Evolutionary conservation across 2,888 invertebrate species (phyloP).

Genomic region (Leucania comma): DNA sequence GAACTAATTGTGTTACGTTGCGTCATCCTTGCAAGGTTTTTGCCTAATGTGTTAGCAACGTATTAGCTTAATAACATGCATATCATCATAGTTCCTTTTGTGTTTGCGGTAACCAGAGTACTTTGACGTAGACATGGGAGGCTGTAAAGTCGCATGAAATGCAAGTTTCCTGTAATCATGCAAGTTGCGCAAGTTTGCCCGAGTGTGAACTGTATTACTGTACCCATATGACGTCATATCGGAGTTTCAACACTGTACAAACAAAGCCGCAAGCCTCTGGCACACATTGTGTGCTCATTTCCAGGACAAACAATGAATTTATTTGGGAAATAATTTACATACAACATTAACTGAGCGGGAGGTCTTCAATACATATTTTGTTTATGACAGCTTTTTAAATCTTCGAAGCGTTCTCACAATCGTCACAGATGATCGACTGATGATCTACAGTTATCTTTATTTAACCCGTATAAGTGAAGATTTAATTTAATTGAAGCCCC

Average conservation of each 20-base stretch:
- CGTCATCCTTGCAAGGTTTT: constrained; percentile 61
- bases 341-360: constrained; percentile 62
- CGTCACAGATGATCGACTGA: constrained; percentile 47
- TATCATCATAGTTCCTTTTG: constrained; percentile 45
- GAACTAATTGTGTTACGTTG: constrained; percentile 60
- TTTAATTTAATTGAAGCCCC: constrained; percentile 81
- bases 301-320: constrained; percentile 77
- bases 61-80: constrained; percentile 43
- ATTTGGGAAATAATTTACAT: constrained; percentile 73
- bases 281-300: constrained; percentile 83
- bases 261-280: constrained; percentile 79
- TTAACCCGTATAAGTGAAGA: constrained; percentile 76
- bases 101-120: constrained; percentile 30
- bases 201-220: constrained; percentile 67
- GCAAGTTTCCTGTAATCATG: constrained; percentile 62
- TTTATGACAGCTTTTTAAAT: constrained; percentile 49
- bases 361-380: constrained; percentile 61
- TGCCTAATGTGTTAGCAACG: constrained; percentile 43
- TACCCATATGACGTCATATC: constrained; percentile 79
- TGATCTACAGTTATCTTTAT: constrained; percentile 59
- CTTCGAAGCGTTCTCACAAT: constrained; percentile 41
- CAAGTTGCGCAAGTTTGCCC: constrained; percentile 73
- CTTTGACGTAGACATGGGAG: constrained; percentile 25
- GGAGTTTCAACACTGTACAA: constrained; percentile 83
- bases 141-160: constrained; percentile 56